These are phyloP conservation scores for Melanotaenia duboulayi DNA, from an alignment of 2,113 vertebrate species.

Conservation along the genomic window DNA sequence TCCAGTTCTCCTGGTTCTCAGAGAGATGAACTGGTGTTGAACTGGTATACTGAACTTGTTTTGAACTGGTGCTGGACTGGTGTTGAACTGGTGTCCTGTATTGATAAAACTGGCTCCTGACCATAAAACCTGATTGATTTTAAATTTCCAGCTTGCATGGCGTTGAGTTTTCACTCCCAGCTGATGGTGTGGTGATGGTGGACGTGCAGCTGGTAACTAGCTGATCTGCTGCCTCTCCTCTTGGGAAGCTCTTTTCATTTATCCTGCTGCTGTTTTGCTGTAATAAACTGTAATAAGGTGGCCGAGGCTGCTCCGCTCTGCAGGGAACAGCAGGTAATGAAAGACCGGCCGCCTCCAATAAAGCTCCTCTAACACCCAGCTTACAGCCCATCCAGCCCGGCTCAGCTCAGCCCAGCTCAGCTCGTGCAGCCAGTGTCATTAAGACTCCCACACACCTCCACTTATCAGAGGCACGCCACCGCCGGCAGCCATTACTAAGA, in stretches of 20 bases:
- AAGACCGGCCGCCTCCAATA: slow-evolving; percentile 75
- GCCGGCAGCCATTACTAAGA: slow-evolving; percentile 22
- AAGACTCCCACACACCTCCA: slow-evolving; percentile 39
- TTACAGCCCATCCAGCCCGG: slow-evolving; percentile 62
- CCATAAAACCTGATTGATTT: too few species aligned
- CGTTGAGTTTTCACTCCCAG: not conserved
- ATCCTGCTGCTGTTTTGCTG: slow-evolving; percentile 66
- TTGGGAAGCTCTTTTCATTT: slow-evolving; percentile 74
- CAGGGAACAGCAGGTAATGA: slow-evolving; percentile 77
- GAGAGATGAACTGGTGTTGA: too few species aligned
- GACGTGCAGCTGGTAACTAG: slow-evolving; percentile 53
- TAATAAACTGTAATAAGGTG: slow-evolving; percentile 80
- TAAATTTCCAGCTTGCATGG: too few species aligned
- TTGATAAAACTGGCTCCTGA: too few species aligned
- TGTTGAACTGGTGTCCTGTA: too few species aligned
- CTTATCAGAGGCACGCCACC: slow-evolving; percentile 6
- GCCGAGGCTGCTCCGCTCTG: slow-evolving; percentile 62
- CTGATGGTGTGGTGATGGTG: slow-evolving; percentile 23
- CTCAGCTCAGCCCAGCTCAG: slow-evolving; percentile 51
- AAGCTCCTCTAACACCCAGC: slow-evolving; percentile 74
- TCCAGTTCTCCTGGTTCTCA: too few species aligned
- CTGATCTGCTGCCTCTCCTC: slow-evolving; percentile 57
- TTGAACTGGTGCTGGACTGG: too few species aligned
- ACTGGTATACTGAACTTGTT: too few species aligned
- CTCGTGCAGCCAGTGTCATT: slow-evolving; percentile 46